Evolutionary conservation across 2,888 invertebrate species (phyloP).

Genomic region (Erebia aethiops): DNA sequence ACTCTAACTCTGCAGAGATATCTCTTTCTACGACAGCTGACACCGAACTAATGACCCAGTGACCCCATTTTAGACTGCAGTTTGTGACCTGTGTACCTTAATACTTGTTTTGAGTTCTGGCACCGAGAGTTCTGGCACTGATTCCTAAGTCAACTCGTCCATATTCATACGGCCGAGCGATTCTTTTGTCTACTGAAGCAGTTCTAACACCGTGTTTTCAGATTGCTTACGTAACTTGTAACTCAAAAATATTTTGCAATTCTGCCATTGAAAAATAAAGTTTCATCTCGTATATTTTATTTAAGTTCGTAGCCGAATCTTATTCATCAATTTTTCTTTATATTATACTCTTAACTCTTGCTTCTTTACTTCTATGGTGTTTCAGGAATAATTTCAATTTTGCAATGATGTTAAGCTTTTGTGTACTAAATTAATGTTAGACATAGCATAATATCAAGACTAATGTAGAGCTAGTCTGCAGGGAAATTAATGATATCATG

Average conservation of each 20-base stretch:
- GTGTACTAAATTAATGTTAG: neutral
- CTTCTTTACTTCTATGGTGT: no score
- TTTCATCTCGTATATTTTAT: neutral
- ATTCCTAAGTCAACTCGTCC: constrained; percentile 59
- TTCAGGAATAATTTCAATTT: neutral
- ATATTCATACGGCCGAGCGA: constrained; percentile 57
- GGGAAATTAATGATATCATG: constrained; percentile 22
- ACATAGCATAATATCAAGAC: neutral
- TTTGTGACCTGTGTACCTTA: constrained; percentile 63
- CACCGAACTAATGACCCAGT: constrained; percentile 72
- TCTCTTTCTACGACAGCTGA: constrained; percentile 75
- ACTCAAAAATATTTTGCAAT: constrained; percentile 5
- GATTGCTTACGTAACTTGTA: constrained; percentile 24
- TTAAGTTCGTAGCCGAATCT: neutral
- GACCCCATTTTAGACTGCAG: constrained; percentile 76
- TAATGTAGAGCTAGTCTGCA: constrained; percentile 10
- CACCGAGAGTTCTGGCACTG: constrained; percentile 51
- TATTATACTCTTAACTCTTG: neutral
- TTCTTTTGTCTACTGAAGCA: constrained; percentile 34
- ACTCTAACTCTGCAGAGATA: constrained; percentile 70
- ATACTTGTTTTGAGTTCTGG: constrained; percentile 75
- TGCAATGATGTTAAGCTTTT: neutral
- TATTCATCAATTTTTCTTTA: neutral
- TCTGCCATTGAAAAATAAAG: neutral
- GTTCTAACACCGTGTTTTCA: constrained; percentile 23